Conservation (phyloP, 1,140 invertebrate species). For the Linepithema humile region DNA sequence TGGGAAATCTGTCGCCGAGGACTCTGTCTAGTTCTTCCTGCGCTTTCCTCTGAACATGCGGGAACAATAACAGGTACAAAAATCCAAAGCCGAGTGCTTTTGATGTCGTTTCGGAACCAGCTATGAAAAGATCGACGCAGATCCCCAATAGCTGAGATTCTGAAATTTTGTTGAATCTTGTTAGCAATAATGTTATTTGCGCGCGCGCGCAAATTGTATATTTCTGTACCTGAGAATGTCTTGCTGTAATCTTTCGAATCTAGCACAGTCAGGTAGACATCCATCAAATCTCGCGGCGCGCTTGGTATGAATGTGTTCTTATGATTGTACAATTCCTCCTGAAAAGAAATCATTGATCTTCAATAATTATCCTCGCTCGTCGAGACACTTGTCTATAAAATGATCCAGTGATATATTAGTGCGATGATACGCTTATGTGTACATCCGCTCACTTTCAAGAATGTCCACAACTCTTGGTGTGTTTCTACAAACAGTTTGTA, state of each 20-base stretch:
- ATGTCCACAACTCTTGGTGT: constrained; percentile 89
- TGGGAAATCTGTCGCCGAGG: constrained; percentile 89
- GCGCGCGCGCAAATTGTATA: too few relatives aligned
- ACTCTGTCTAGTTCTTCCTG: constrained; percentile 92
- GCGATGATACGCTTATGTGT: neutral
- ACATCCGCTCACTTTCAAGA: constrained; percentile 85
- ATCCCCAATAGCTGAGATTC: constrained; percentile 90
- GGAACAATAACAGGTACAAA: constrained; percentile 90
- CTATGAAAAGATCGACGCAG: constrained; percentile 93
- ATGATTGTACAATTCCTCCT: constrained; percentile 90
- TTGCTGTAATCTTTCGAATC: constrained; percentile 71
- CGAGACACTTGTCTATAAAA: neutral
- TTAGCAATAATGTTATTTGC: too few relatives aligned
- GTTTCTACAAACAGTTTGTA: constrained; percentile 90
- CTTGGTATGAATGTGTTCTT: constrained; percentile 87
- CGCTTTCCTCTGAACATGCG: constrained; percentile 91
- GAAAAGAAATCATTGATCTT: neutral
- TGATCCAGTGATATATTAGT: neutral
- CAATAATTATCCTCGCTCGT: neutral
- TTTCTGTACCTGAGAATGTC: constrained; percentile 68
- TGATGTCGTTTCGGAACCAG: constrained; percentile 92
- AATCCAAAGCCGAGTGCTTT: constrained; percentile 92
- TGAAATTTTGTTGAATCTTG: too few relatives aligned
- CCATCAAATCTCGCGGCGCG: constrained; percentile 92
- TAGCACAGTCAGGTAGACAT: constrained; percentile 89